A percentile compares a stretch with the other conserved stretches of the same genome.
phyloP scores from a whole-genome alignment of 2,797 vertebrate genomes.

The Schizothorax lantsangensis region DNA sequence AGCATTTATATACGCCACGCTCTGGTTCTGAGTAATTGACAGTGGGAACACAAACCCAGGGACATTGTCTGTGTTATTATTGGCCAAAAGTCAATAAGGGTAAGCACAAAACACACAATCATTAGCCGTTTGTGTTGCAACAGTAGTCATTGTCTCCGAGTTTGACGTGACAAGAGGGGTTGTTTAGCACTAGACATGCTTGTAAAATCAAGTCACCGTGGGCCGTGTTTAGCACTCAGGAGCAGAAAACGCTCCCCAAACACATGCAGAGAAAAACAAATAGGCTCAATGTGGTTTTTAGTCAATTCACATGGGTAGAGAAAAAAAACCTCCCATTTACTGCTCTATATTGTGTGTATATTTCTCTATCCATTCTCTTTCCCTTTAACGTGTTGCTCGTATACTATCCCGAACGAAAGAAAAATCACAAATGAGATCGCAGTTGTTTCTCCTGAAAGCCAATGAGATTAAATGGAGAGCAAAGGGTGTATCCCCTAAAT shows the following conservation, averaged over 20 bases:
- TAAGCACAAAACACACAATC: constrained; percentile 78
- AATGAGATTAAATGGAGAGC: not conserved
- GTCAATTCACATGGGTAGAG: not conserved
- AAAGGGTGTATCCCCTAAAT: not conserved
- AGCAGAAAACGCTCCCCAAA: constrained; percentile 70
- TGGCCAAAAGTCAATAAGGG: constrained; percentile 78
- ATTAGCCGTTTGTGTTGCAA: constrained; percentile 78
- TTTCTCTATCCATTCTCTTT: not conserved
- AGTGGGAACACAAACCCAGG: constrained; percentile 77
- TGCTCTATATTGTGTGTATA: not conserved
- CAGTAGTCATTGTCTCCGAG: constrained; percentile 78
- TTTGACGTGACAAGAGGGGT: constrained; percentile 75
- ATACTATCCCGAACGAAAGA: not conserved
- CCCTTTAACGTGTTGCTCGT: not conserved
- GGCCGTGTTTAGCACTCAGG: constrained; percentile 70
- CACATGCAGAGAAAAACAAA: constrained; percentile 67
- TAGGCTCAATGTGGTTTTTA: not conserved
- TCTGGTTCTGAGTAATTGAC: constrained; percentile 76
- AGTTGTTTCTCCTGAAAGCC: not conserved
- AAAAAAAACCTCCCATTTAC: not conserved
- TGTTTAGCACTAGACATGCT: constrained; percentile 68
- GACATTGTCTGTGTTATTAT: constrained; percentile 76
- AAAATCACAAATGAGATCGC: not conserved
- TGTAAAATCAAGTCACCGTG: constrained; percentile 67
- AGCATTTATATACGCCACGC: constrained; percentile 58